Evolutionary conservation across 2,888 invertebrate genomes (phyloP).

Genomic region (Cheiracanthium punctorium): DNA sequence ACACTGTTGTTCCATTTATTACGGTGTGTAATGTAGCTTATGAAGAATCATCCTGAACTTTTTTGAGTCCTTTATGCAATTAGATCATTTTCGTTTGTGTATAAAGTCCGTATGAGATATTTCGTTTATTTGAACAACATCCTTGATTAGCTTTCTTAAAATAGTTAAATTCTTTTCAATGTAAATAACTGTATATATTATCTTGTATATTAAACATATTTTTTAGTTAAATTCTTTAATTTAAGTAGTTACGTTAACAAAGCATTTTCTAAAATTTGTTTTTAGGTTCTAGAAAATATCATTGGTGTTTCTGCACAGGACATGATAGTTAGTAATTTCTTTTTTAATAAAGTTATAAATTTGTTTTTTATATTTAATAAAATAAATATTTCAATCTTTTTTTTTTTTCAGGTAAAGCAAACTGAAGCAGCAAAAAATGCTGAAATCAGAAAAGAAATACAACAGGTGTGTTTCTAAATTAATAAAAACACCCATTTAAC

Average conservation of each 20-base stretch:
- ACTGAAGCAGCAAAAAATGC: slow-evolving; percentile 21
- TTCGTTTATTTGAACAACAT: too few species aligned
- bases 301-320: slow-evolving; percentile 49
- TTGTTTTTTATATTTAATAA: background rate
- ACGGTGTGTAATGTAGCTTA: too few species aligned
- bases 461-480: slow-evolving; percentile 24
- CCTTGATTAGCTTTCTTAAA: too few species aligned
- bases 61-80: too few species aligned
- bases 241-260: too few species aligned
- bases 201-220: background rate
- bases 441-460: slow-evolving; percentile 33
- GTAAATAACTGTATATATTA: background rate
- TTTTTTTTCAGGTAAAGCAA: slow-evolving; percentile 35
- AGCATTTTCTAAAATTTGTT: slow-evolving; percentile 6
- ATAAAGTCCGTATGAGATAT: too few species aligned
- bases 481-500: too few species aligned
- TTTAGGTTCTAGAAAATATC: slow-evolving; percentile 54
- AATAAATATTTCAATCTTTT: background rate
- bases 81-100: too few species aligned
- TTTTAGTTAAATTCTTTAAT: too few species aligned
- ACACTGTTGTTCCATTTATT: too few species aligned
- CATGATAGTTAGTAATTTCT: slow-evolving; percentile 39
- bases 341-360: background rate
- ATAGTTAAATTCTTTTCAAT: too few species aligned
- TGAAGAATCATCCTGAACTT: too few species aligned